Conservation (phyloP, 2,888 invertebrate species). For the Priocnemis perturbator region DNA sequence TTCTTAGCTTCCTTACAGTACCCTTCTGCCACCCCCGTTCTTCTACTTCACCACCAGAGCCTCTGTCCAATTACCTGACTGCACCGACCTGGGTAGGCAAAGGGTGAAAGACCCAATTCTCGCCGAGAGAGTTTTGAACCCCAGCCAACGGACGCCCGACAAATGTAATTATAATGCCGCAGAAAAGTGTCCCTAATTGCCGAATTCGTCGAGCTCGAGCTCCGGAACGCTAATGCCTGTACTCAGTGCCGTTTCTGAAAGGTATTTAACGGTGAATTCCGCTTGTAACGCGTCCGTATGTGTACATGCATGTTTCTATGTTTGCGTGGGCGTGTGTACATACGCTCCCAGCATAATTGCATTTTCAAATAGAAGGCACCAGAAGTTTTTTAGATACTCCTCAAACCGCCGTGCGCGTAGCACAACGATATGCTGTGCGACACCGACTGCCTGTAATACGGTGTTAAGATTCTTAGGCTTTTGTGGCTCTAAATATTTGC, state of each 20-base stretch:
- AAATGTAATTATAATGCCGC: slow-evolving; percentile 57
- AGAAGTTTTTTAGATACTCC: too few relatives aligned
- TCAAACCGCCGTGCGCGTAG: too few relatives aligned
- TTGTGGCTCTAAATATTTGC: too few relatives aligned
- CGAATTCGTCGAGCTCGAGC: slow-evolving; percentile 44
- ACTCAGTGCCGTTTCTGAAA: slow-evolving; percentile 28
- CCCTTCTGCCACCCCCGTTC: too few relatives aligned
- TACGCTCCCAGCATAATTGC: slow-evolving; percentile 28
- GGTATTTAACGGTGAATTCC: slow-evolving; percentile 34
- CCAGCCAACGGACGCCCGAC: slow-evolving; percentile 50
- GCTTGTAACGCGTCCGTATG: slow-evolving; percentile 7
- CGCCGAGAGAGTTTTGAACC: slow-evolving; percentile 55
- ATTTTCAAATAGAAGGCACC: slow-evolving; percentile 25
- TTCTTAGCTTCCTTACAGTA: too few relatives aligned
- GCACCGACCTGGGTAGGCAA: too few relatives aligned
- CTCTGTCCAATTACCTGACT: too few relatives aligned
- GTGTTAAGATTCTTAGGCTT: too few relatives aligned
- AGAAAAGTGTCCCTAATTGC: slow-evolving; percentile 58
- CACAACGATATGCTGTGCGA: too few relatives aligned
- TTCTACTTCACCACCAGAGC: too few relatives aligned
- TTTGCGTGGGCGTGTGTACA: neutral
- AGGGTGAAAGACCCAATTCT: slow-evolving; percentile 30
- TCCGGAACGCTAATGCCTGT: slow-evolving; percentile 38
- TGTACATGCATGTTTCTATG: too few relatives aligned
- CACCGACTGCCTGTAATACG: too few relatives aligned